Evolutionary conservation across 2,797 vertebrate genomes (phyloP), one percentile per base, ranked within the genome.

Genomic region (Podarcis lilfordi): DNA sequence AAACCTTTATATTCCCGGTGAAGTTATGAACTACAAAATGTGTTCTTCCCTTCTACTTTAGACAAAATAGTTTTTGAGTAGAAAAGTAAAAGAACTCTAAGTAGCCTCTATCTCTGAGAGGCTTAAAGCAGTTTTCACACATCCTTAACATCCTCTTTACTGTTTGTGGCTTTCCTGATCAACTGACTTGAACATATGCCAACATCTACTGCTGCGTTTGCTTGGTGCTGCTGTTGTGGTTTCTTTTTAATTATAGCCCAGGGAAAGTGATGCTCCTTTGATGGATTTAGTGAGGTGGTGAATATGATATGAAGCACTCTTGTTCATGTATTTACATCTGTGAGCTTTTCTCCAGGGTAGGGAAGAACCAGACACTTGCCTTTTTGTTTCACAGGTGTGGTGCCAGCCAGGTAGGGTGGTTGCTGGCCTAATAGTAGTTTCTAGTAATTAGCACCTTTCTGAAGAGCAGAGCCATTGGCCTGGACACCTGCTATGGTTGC

Each of bases 171-270:
- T 55, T 71, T 35, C 25, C 43, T 15, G 27, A 79, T 68, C 59
- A 45, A 6, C 43, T 25, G 29, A 35, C 66, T 13, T 86, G 64
- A 32, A 55, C 7, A 6, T 27, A 43, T 37, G 84, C 75, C 74
- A 43, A 29, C 37, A 7, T 23, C 21, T 66, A 25, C 2, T 32
- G 23, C 23, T 69, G 11, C 5, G 5, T 79, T 78, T 50, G 40
- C 4, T 79, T 69, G 61, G n/a, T 69, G 11, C 23, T 79, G 40
- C 40, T 66, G 17, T 66, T 85, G 59, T n/a, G 40, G n/a, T 79
- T 86, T 79, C 7, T 79, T 86, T 86, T 86, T 78, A 86, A 50
- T 79, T 69, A 86, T 79, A 86, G 85, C 40, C 40, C 21, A 69
- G 32, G 40, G 76, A 80, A 86, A 32, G 21, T 32, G 10, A 21